phyloP scores from a whole-genome alignment of 2,113 vertebrate species.

The Macrotus californicus region DNA sequence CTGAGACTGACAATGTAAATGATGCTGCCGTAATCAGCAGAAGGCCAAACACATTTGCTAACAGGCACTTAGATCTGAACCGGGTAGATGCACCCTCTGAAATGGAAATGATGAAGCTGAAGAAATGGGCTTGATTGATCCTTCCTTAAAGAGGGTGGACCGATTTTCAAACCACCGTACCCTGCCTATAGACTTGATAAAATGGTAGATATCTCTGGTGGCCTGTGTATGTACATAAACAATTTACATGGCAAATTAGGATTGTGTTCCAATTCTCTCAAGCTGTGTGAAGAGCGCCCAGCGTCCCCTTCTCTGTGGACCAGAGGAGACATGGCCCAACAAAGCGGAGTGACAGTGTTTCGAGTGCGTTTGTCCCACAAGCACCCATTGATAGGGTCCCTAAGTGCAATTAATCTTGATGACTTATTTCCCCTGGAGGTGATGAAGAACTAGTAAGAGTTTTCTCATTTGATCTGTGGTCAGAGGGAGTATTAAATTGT shows the following conservation, averaged over 20 bases:
- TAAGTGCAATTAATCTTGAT: slow-evolving; percentile 34
- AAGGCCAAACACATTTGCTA: slow-evolving; percentile 75
- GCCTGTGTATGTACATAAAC: neutral
- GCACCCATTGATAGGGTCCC: neutral
- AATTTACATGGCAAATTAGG: neutral
- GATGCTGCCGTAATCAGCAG: slow-evolving; percentile 66
- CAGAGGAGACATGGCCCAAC: neutral
- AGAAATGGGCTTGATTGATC: slow-evolving; percentile 8
- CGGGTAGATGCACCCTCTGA: slow-evolving; percentile 53
- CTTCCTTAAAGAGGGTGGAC: slow-evolving; percentile 41
- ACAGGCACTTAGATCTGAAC: slow-evolving; percentile 65
- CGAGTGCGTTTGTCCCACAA: neutral
- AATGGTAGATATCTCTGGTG: neutral
- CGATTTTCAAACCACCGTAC: neutral
- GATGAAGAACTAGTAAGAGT: neutral
- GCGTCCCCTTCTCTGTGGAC: neutral
- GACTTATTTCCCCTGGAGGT: slow-evolving; percentile 52
- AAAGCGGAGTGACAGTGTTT: neutral
- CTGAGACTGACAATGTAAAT: slow-evolving; percentile 74
- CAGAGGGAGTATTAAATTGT: neutral
- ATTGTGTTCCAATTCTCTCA: neutral
- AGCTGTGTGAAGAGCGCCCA: neutral
- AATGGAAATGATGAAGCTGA: slow-evolving; percentile 62
- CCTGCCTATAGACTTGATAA: neutral
- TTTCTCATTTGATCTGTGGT: slow-evolving; percentile 41